phyloP scores from a whole-genome alignment of 2,888 invertebrate genomes.

The Eurytoma adleriae region DNA sequence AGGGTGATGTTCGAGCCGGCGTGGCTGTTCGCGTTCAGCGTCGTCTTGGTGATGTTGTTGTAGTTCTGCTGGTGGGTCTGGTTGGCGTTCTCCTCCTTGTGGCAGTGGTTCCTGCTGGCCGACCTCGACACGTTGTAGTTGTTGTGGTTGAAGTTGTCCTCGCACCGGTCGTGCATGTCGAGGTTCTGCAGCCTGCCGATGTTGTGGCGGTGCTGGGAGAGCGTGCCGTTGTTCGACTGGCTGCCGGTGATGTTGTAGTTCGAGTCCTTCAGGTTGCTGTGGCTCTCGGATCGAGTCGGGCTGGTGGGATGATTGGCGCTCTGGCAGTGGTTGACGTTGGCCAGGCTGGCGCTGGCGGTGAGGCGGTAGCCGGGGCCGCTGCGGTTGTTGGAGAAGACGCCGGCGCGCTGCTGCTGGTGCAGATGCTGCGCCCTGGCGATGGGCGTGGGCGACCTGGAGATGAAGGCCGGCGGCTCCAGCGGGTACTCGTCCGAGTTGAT shows the following conservation, averaged over 20 bases:
- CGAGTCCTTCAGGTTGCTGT: slow-evolving; percentile 73
- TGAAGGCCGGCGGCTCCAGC: slow-evolving; percentile 72
- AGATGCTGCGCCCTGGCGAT: slow-evolving; percentile 68
- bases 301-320: slow-evolving; percentile 67
- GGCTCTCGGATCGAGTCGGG: slow-evolving; percentile 73
- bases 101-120: slow-evolving; percentile 69
- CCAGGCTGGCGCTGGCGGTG: slow-evolving; percentile 73
- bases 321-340: slow-evolving; percentile 74
- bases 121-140: slow-evolving; percentile 72
- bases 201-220: slow-evolving; percentile 67
- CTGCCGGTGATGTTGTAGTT: slow-evolving; percentile 72
- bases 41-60: slow-evolving; percentile 73
- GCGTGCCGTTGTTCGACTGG: slow-evolving; percentile 59
- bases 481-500: slow-evolving; percentile 73
- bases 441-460: slow-evolving; percentile 73
- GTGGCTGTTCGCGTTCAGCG: slow-evolving; percentile 72
- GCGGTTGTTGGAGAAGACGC: slow-evolving; percentile 56
- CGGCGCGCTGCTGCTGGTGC: slow-evolving; percentile 48
- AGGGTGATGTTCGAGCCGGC: slow-evolving; percentile 69
- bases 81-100: slow-evolving; percentile 73
- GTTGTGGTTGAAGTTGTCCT: slow-evolving; percentile 73
- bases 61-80: slow-evolving; percentile 72
- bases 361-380: slow-evolving; percentile 64
- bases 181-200: slow-evolving; percentile 69
- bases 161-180: slow-evolving; percentile 69